Conservation (phyloP, 1,140 invertebrate species). For the Meloidogyne exigua region DNA sequence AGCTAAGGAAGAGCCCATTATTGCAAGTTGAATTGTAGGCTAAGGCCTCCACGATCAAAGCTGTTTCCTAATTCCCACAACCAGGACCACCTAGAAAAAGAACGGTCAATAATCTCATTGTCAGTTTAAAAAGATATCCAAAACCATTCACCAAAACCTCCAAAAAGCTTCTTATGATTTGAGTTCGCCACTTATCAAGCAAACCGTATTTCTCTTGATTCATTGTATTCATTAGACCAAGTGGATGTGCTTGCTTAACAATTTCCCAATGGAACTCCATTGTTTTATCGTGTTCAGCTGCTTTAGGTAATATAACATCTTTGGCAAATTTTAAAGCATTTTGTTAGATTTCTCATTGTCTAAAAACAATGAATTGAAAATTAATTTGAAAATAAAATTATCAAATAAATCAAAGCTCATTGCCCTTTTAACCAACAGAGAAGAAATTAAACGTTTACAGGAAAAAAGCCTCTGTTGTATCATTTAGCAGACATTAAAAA, state of each 20-base stretch:
- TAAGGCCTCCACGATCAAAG: conserved; percentile 81
- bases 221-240: conserved; percentile 84
- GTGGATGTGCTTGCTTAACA: conserved; percentile 84
- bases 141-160: too few species aligned
- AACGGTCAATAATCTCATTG: conserved; percentile 16
- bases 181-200: background rate
- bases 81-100: conserved; percentile 54
- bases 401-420: conserved; percentile 51
- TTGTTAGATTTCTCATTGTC: conserved; percentile 46
- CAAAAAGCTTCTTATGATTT: too few species aligned
- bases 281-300: conserved; percentile 82
- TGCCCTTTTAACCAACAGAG: background rate
- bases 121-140: too few species aligned
- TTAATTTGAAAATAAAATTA: conserved; percentile 7
- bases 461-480: background rate
- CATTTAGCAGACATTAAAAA: background rate
- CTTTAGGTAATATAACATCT: conserved; percentile 87
- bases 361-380: background rate
- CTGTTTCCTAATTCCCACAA: conserved; percentile 75
- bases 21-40: conserved; percentile 85
- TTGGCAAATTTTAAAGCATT: conserved; percentile 86
- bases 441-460: too few species aligned
- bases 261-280: conserved; percentile 91
- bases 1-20: conserved; percentile 69
- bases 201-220: conserved; percentile 72